phyloP scores from a whole-genome alignment of 2,113 vertebrate species.

The Phyllostomus discolor region DNA sequence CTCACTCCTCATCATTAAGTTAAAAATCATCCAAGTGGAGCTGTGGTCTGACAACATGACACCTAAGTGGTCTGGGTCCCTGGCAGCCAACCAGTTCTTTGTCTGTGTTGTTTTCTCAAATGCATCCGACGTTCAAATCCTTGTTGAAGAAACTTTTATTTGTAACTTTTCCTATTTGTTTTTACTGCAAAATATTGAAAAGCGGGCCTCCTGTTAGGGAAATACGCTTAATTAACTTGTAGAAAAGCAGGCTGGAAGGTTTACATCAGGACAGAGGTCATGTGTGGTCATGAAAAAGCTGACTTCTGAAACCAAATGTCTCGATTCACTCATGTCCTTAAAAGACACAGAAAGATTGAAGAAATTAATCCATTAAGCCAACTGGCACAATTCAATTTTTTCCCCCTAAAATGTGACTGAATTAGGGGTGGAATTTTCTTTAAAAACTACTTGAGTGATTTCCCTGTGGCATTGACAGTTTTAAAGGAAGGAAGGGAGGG shows the following conservation, averaged over 20 bases:
- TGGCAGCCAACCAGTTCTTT: not conserved
- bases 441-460: not conserved
- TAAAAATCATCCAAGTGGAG: constrained; percentile 29
- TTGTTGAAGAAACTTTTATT: not conserved
- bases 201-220: not conserved
- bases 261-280: not conserved
- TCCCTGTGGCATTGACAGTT: not conserved
- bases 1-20: not conserved
- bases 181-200: not conserved
- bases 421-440: not conserved
- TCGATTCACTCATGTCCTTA: not conserved
- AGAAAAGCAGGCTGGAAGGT: not conserved
- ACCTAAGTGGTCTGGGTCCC: not conserved
- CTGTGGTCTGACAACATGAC: not conserved
- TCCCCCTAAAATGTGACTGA: not conserved
- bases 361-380: not conserved
- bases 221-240: not conserved
- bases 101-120: not conserved
- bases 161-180: not conserved
- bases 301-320: not conserved
- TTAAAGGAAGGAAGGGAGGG: not conserved
- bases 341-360: not conserved
- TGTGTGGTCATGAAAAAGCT: not conserved
- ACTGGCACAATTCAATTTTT: not conserved
- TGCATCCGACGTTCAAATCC: not conserved